phyloP scores from a whole-genome alignment of 2,797 vertebrate species.

The Tauraco hartlaubi region DNA sequence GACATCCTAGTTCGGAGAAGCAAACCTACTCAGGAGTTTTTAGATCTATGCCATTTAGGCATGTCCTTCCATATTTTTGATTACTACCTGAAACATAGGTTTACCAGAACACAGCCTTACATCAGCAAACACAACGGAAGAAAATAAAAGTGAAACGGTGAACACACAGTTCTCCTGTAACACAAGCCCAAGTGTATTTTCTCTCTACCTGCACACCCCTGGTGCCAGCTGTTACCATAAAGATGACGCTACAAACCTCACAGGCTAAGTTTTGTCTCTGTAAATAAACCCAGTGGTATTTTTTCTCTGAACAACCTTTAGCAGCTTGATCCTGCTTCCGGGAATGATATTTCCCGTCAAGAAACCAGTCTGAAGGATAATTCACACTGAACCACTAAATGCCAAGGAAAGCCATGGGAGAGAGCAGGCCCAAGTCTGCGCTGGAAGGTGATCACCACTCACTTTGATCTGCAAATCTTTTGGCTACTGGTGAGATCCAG shows the following conservation, averaged over 20 bases:
- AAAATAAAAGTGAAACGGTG: background rate
- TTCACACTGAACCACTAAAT: background rate
- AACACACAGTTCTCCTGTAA: background rate
- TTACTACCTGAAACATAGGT: background rate
- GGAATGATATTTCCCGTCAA: background rate
- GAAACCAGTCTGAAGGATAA: background rate
- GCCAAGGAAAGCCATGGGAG: background rate
- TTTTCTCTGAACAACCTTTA: background rate
- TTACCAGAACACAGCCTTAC: background rate
- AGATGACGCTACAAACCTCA: background rate
- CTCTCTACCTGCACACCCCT: background rate
- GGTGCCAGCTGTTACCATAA: background rate
- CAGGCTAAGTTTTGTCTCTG: background rate
- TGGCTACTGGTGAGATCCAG: background rate
- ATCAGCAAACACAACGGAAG: background rate
- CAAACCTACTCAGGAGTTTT: background rate
- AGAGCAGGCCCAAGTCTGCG: background rate
- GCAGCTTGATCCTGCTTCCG: background rate
- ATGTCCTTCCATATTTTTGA: background rate
- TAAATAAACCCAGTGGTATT: background rate
- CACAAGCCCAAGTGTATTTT: background rate
- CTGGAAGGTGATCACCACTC: rapidly evolving
- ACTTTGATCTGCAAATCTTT: background rate
- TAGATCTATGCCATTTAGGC: background rate
- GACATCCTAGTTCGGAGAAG: background rate